Evolutionary conservation across 2,888 invertebrate genomes (phyloP), one percentile per base, ranked within the genome.

Genomic region (Gymnosoma rotundatum): DNA sequence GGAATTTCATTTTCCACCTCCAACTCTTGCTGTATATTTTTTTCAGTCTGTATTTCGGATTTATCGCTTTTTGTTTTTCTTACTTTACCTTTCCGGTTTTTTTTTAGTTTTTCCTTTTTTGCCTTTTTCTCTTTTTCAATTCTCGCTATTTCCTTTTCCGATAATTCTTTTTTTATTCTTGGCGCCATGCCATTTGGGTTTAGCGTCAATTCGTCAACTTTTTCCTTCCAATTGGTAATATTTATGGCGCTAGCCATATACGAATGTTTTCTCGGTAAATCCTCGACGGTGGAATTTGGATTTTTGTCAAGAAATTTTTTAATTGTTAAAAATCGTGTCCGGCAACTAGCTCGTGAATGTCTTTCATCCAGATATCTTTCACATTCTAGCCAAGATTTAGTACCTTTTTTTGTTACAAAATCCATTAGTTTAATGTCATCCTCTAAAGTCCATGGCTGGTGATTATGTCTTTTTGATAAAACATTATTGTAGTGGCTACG

Each of bases 341-440:
- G 93, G 66, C 95, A 92, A 87, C 95, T 93, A 2, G 93, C 93
- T 58, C 95, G 92, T 48, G 93, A 93, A 88, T 94, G 94, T 6
- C 93, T 93, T 9, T 93, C 92, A 79, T 96, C 93, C 6, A 78
- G 21, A 83, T 91, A 88, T 64, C 92, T 90, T 3, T 94, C 92
- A 74, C 95, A 93, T 73, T 89, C 90, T 0, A 93, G 87, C 94
- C 94, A 95, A 69, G 93, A 89, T 2, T 92, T 89, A 0, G 90
- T 93, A 0, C 93, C 94, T 88, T 93, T 90, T 88, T 88, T 89
- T 83, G 93, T 88, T 0, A 95, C 93, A 36, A 94, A 91, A 52
- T 94, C 91, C 81, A 95, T 87, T 38, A 96, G 92, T 81, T 93
- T 93, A 61, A 90, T 90, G 87, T 96, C 96, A 86, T 96, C 95